Percentiles rank a stretch among this genome's conserved stretches.
Conservation (phyloP, 2,113 vertebrate genomes). For the Bettongia penicillata region DNA sequence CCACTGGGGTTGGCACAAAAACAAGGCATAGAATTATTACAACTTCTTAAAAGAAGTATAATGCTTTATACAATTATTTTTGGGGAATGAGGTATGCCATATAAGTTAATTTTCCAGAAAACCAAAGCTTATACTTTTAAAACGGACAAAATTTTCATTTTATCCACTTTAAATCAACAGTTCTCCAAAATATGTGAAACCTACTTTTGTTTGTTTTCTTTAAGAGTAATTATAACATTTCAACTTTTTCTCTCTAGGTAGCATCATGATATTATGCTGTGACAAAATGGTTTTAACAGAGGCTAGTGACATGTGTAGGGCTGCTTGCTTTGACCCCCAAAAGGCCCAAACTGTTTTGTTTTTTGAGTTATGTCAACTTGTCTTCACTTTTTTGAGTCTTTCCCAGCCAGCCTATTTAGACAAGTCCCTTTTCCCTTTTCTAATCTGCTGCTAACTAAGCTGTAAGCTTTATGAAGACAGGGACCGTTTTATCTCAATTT, state of each 20-base stretch:
- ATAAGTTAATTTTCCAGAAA: slow-evolving; percentile 3
- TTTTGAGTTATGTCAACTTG: not conserved
- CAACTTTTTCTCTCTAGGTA: no score
- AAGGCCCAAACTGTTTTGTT: not conserved
- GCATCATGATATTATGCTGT: no score
- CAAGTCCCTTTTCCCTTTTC: no score
- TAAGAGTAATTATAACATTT: no score
- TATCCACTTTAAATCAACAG: not conserved
- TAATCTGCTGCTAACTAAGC: no score
- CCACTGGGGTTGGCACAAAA: slow-evolving; percentile 44
- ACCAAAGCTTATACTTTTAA: slow-evolving; percentile 16
- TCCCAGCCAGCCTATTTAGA: no score
- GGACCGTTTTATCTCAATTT: no score
- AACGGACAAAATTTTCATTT: slow-evolving; percentile 21
- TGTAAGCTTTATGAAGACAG: no score
- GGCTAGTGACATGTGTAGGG: not conserved
- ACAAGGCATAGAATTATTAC: slow-evolving; percentile 17
- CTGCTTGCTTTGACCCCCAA: not conserved
- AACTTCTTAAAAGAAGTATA: not conserved
- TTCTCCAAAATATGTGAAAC: no score
- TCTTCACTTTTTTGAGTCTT: not conserved
- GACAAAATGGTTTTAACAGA: not conserved
- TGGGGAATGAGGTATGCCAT: slow-evolving; percentile 5
- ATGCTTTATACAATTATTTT: not conserved
- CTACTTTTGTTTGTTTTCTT: no score